Conservation (phyloP, 2,888 invertebrate species). For the Drosophila siamana region DNA sequence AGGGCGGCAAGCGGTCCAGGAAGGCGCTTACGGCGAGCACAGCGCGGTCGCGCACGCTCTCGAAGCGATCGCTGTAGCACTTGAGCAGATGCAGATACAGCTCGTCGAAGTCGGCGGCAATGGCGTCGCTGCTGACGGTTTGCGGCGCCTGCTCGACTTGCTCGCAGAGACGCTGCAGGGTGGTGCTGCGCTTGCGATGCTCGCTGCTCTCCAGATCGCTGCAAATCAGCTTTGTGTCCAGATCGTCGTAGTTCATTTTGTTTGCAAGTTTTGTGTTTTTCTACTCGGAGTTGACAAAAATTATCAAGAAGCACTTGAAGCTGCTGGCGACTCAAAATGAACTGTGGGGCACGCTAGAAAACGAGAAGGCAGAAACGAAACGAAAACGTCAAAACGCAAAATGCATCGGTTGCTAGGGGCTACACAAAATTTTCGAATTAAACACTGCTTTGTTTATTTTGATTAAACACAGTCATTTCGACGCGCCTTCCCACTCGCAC, state of each 20-base stretch:
- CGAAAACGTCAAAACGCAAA: slow-evolving; percentile 34
- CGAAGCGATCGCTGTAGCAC: slow-evolving; percentile 84
- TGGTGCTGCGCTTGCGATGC: slow-evolving; percentile 59
- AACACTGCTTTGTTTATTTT: slow-evolving; percentile 44
- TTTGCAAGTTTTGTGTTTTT: background rate
- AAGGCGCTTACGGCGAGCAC: slow-evolving; percentile 75
- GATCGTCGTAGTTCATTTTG: slow-evolving; percentile 48
- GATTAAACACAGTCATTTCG: slow-evolving; percentile 26
- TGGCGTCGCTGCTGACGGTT: slow-evolving; percentile 21
- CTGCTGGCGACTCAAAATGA: slow-evolving; percentile 19
- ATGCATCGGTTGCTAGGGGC: slow-evolving; percentile 57
- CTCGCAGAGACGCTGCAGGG: slow-evolving; percentile 51
- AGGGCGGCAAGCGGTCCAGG: slow-evolving; percentile 86
- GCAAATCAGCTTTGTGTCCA: slow-evolving; percentile 62
- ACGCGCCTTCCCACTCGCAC: background rate
- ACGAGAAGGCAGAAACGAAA: slow-evolving; percentile 40
- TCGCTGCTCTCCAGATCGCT: slow-evolving; percentile 50
- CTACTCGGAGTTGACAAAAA: background rate
- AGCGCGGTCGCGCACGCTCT: slow-evolving; percentile 81
- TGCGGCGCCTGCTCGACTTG: slow-evolving; percentile 27
- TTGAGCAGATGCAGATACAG: slow-evolving; percentile 84
- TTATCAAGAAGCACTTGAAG: background rate
- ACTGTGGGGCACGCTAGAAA: slow-evolving; percentile 33
- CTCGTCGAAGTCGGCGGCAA: slow-evolving; percentile 76
- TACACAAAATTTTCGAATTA: slow-evolving; percentile 28